phyloP scores from a whole-genome alignment of 2,113 vertebrate species.

The Tretioscincus oriximinensis region DNA sequence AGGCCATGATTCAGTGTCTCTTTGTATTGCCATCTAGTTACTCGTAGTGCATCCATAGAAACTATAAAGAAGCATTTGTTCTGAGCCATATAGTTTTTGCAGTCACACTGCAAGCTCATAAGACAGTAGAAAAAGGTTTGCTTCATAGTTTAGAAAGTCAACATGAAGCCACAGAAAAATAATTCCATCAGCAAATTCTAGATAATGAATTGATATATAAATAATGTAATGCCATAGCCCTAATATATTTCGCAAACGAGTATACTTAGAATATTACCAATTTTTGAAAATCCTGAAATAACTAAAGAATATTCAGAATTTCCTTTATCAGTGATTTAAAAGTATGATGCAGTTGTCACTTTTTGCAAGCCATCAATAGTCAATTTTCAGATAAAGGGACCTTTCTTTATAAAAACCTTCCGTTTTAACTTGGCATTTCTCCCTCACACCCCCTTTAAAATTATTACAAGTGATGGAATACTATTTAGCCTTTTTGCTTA shows the following conservation, averaged over 20 bases:
- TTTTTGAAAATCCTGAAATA: neutral
- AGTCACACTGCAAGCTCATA: neutral
- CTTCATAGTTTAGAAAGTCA: neutral
- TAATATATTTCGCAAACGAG: conserved; percentile 26
- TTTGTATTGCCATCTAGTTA: neutral
- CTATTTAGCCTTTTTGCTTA: neutral
- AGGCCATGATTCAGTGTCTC: neutral
- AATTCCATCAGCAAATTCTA: conserved; percentile 9
- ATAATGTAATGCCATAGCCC: conserved; percentile 19
- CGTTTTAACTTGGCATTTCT: neutral
- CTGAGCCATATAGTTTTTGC: neutral
- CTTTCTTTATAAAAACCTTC: neutral
- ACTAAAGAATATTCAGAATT: neutral
- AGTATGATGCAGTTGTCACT: neutral
- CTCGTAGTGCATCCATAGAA: no score
- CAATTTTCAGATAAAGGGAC: neutral
- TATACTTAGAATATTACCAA: conserved; percentile 23
- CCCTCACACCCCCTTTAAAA: neutral
- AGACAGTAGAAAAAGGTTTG: neutral
- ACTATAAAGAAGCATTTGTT: no score
- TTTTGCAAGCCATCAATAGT: neutral
- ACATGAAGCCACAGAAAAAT: neutral
- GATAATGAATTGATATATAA: conserved; percentile 34
- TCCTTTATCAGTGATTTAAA: neutral
- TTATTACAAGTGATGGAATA: conserved; percentile 9